phyloP scores from a whole-genome alignment of 2,888 invertebrate genomes.

The Amblyjoppa fuscipennis region DNA sequence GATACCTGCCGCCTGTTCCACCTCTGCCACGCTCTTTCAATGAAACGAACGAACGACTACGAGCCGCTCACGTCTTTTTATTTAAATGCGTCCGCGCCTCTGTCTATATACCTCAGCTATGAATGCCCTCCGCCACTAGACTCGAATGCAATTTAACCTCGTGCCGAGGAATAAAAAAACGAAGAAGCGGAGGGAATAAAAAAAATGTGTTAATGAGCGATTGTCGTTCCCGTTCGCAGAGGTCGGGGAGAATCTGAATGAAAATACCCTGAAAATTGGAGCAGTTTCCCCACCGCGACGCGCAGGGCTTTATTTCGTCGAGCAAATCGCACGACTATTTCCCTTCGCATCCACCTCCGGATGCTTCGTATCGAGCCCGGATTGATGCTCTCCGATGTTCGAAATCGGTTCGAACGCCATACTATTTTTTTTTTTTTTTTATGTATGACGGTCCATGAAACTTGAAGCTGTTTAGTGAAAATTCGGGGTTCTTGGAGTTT shows the following conservation, averaged over 20 bases:
- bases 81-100: slow-evolving; percentile 80
- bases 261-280: slow-evolving; percentile 79
- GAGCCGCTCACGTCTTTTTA: slow-evolving; percentile 79
- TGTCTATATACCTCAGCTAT: slow-evolving; percentile 44
- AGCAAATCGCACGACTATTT: slow-evolving; percentile 5
- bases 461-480: neutral
- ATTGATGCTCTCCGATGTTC: neutral
- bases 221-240: slow-evolving; percentile 78
- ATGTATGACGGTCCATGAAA: neutral
- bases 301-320: slow-evolving; percentile 11
- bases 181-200: slow-evolving; percentile 7
- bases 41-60: slow-evolving; percentile 68
- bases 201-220: slow-evolving; percentile 85
- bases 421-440: neutral
- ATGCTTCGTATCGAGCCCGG: neutral
- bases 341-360: neutral
- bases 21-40: slow-evolving; percentile 47
- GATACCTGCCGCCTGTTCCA: slow-evolving; percentile 54
- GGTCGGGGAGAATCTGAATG: slow-evolving; percentile 74
- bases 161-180: slow-evolving; percentile 56
- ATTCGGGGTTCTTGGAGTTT: neutral
- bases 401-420: neutral
- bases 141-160: slow-evolving; percentile 78
- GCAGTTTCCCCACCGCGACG: slow-evolving; percentile 50
- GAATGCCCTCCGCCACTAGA: slow-evolving; percentile 74